Percentiles rank a stretch among this genome's conserved stretches.
Evolutionary conservation across 2,888 invertebrate genomes (phyloP).

Genomic region (Seira ritae): DNA sequence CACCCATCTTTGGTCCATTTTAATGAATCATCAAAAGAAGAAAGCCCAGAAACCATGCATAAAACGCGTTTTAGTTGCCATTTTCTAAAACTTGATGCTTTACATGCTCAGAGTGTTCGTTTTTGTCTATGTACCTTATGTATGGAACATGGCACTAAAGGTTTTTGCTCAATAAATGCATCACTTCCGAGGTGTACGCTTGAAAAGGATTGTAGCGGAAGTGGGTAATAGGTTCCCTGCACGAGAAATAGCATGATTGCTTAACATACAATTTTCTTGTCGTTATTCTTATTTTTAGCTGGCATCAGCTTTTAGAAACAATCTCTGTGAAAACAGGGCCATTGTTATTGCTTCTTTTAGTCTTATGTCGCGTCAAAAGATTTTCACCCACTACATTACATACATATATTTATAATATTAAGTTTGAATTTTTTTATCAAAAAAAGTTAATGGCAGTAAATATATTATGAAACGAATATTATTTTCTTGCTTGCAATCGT

Average conservation of each 20-base stretch:
- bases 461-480: not conserved
- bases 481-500: not conserved
- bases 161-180: constrained; percentile 73
- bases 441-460: no score
- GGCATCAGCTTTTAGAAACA: not conserved
- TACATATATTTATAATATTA: not conserved
- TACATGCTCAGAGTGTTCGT: no score
- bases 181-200: constrained; percentile 74
- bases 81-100: not conserved
- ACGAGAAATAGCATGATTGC: constrained; percentile 74
- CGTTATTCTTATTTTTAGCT: constrained; percentile 15
- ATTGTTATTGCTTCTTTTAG: not conserved
- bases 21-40: constrained; percentile 8
- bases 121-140: no score
- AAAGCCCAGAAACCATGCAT: constrained; percentile 3
- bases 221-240: constrained; percentile 73
- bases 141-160: constrained; percentile 49
- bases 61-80: constrained; percentile 9
- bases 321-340: no score
- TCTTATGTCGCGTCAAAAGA: not conserved
- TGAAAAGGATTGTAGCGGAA: constrained; percentile 73
- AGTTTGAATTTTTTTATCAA: not conserved
- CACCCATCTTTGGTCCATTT: constrained; percentile 16
- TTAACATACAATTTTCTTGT: constrained; percentile 64
- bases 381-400: not conserved